Evolutionary conservation across 1,140 invertebrate genomes (phyloP), one percentile per base, ranked within the genome.

Genomic region (Micrasema minimum): DNA sequence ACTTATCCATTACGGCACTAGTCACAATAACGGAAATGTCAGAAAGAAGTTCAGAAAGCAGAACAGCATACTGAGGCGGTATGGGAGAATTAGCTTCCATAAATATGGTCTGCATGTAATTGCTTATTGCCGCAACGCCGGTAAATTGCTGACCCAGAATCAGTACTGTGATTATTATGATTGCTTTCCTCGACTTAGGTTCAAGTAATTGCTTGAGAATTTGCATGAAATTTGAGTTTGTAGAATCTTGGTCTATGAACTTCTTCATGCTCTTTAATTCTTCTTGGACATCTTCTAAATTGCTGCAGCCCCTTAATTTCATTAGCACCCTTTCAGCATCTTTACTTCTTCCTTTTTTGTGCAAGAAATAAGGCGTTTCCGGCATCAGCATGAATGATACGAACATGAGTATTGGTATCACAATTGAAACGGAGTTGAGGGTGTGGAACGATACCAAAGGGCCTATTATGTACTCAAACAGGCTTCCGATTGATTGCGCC

Each of bases 401-500:
- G n/a, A 71, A 74, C 69, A 72, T 71, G 5, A 71, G 35, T 1
- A 71, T 23, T 2, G 75, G 72, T 37, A 68, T 18, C 2, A 69
- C 38, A 6, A 59, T 46, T 7, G 61, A 72, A 51, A 76, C 70
- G 4, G 65, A 50, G 66, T 73, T 73, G 0, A 76, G 66, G 9
- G 59, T 69, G 12, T 62, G 59, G 26, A 76, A 74, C n/a, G 75
- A 69, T 0, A 83, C 78, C 26, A 81, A 80, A 0, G 83, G 82
- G 0, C 88, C 88, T 18, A 76, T 37, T 35, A 46, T 55, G 46
- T 66, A 76, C 2, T 85, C 76, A 18, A 84, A 81, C 50, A 89
- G 83, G 31, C 85, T 83, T 2, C 86, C 81, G n/a, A 89, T 80
- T 0, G 88, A 88, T 0, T 89, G 88, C 75, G 88, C 83, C 1